Percentiles rank a stretch among this genome's conserved stretches.
phyloP scores from a whole-genome alignment of 1,140 invertebrate species.

The Dendrolimus punctatus region DNA sequence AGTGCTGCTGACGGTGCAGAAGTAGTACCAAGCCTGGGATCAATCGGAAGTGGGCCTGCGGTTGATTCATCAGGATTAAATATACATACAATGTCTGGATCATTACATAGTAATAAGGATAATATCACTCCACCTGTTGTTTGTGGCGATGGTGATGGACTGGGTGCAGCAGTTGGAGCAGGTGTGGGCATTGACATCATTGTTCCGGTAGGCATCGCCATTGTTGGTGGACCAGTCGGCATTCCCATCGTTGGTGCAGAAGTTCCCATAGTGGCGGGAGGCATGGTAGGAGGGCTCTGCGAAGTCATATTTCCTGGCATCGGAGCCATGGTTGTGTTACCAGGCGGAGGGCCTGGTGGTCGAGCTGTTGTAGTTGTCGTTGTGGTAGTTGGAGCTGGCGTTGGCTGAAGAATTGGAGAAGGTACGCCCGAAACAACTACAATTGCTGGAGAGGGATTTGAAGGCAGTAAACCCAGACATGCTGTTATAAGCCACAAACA shows the following conservation, averaged over 20 bases:
- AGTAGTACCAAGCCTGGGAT: slow-evolving; percentile 55
- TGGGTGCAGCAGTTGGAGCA: slow-evolving; percentile 5
- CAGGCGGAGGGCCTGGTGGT: slow-evolving; percentile 5
- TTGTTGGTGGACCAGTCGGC: slow-evolving; percentile 3
- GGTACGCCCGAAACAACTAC: slow-evolving; percentile 44
- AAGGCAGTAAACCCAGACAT: slow-evolving; percentile 52
- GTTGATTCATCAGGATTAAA: slow-evolving; percentile 54
- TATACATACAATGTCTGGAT: slow-evolving; percentile 50
- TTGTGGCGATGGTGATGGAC: no score
- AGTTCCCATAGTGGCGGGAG: slow-evolving; percentile 9
- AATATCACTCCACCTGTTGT: slow-evolving; percentile 35
- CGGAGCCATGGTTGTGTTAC: slow-evolving; percentile 1
- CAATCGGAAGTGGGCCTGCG: slow-evolving; percentile 49
- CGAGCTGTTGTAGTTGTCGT: slow-evolving; percentile 14
- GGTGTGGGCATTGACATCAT: slow-evolving; percentile 11
- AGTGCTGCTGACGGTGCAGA: slow-evolving; percentile 37
- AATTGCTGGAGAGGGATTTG: slow-evolving; percentile 35
- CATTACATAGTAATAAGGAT: slow-evolving; percentile 45
- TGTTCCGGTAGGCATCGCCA: slow-evolving; percentile 13
- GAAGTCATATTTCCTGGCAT: slow-evolving; percentile 3
- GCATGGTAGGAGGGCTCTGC: slow-evolving; percentile 4
- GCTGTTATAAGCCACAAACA: slow-evolving; percentile 68
- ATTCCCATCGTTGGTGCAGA: slow-evolving; percentile 4
- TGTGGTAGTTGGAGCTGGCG: slow-evolving; percentile 29
- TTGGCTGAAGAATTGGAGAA: slow-evolving; percentile 38